Conservation (phyloP, 2,888 invertebrate genomes). For the Heteromyza rotundicornis region DNA sequence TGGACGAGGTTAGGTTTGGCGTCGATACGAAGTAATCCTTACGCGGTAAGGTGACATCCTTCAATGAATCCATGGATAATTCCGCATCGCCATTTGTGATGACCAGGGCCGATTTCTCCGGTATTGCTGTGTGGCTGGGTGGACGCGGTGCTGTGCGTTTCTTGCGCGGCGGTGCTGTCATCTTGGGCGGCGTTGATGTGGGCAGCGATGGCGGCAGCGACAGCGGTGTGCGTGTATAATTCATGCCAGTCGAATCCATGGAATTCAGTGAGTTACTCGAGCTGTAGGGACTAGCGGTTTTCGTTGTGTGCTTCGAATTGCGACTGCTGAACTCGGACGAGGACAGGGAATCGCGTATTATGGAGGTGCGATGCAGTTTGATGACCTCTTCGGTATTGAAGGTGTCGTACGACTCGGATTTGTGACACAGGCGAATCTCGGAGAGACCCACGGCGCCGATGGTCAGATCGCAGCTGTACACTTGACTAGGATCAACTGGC, state of each 20-base stretch:
- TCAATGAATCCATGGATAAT: neutral
- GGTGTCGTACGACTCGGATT: conserved; percentile 58
- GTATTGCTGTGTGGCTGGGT: conserved; percentile 58
- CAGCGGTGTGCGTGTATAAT: conserved; percentile 51
- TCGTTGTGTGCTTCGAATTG: conserved; percentile 58
- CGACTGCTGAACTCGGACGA: conserved; percentile 62
- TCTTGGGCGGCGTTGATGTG: conserved; percentile 28
- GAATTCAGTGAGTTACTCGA: conserved; percentile 63
- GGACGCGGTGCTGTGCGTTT: conserved; percentile 60
- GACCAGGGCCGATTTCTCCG: conserved; percentile 49
- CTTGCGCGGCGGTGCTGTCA: conserved; percentile 57
- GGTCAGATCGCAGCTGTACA: conserved; percentile 59
- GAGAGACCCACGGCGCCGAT: conserved; percentile 63
- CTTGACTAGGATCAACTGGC: conserved; percentile 61
- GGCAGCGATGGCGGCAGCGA: conserved; percentile 39
- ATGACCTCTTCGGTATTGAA: conserved; percentile 59
- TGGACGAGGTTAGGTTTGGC: conserved; percentile 47
- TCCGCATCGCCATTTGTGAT: conserved; percentile 27
- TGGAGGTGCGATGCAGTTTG: conserved; percentile 55
- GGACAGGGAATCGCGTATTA: conserved; percentile 57
- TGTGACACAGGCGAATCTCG: conserved; percentile 61
- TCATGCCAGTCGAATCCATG: conserved; percentile 62
- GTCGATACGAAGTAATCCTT: conserved; percentile 59
- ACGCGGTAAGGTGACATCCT: conserved; percentile 32
- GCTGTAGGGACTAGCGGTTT: conserved; percentile 62